A percentile compares a stretch with the other conserved stretches of the same genome.
phyloP scores from a whole-genome alignment of 2,888 invertebrate genomes.

The Trachelus troglodyta region DNA sequence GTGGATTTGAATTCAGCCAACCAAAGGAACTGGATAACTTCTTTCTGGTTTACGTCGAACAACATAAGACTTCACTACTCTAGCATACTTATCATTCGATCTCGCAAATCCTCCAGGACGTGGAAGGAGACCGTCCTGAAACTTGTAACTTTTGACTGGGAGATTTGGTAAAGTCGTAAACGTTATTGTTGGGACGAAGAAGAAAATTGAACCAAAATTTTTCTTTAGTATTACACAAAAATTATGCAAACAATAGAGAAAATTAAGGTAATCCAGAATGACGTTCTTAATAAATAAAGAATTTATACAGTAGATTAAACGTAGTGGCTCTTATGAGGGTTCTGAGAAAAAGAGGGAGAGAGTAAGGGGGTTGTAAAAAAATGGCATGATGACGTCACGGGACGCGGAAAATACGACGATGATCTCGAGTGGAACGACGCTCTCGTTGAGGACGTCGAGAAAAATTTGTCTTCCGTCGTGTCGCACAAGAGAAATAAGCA shows the following conservation, averaged over 20 bases:
- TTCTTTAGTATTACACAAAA: neutral
- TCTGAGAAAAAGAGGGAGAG: neutral
- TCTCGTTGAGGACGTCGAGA: neutral
- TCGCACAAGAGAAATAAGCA: neutral
- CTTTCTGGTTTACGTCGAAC: slow-evolving; percentile 14
- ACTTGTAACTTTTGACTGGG: neutral
- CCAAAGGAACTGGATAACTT: slow-evolving; percentile 45
- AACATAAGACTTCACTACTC: neutral
- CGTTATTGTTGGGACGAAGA: neutral
- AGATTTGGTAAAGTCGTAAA: neutral
- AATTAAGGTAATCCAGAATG: neutral
- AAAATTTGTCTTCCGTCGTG: neutral
- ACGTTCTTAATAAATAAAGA: neutral
- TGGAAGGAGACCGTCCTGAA: neutral
- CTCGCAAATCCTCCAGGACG: neutral
- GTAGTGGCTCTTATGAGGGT: neutral
- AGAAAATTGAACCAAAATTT: no score
- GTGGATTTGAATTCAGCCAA: slow-evolving; percentile 41
- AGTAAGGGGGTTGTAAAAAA: neutral
- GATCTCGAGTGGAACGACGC: neutral
- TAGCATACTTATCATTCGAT: neutral
- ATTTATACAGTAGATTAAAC: neutral
- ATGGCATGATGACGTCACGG: neutral
- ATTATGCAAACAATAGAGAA: neutral
- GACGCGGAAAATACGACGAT: neutral